These are phyloP conservation scores for Elegia similella DNA, from an alignment of 2,888 invertebrate genomes.

Conservation along the genomic window DNA sequence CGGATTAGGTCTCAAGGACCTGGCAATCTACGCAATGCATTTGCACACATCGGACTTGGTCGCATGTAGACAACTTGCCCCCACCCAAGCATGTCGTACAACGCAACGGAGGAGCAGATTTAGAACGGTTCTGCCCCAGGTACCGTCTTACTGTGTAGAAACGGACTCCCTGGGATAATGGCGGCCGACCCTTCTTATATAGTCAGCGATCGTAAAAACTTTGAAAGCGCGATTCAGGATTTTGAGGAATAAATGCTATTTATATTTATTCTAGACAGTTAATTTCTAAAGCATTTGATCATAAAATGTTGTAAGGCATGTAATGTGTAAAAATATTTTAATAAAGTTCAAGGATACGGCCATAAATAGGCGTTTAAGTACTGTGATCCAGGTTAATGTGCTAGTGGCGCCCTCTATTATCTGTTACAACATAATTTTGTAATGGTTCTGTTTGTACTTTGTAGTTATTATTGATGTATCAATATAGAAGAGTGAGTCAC, in stretches of 20 bases:
- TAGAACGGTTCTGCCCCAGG: constrained; percentile 10
- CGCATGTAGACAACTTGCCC: constrained; percentile 4
- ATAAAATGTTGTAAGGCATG: background rate
- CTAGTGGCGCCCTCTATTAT: constrained; percentile 3
- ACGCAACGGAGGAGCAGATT: constrained; percentile 2
- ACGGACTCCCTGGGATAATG: constrained; percentile 3
- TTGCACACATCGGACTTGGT: background rate
- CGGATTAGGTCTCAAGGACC: background rate
- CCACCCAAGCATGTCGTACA: background rate
- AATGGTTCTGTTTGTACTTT: too few species aligned
- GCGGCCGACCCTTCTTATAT: background rate
- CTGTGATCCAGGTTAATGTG: background rate
- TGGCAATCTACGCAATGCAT: background rate
- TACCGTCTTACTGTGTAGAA: constrained; percentile 8
- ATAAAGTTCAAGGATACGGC: background rate
- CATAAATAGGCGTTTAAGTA: background rate
- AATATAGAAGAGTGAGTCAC: too few species aligned
- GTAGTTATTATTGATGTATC: background rate
- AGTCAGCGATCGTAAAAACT: constrained; percentile 6
- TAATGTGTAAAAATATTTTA: background rate
- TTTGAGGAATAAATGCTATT: background rate
- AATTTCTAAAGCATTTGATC: background rate
- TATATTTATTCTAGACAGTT: background rate
- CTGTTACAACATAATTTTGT: background rate
- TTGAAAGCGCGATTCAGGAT: constrained; percentile 6